A percentile compares a stretch with the other conserved stretches of the same genome.
phyloP scores from a whole-genome alignment of 2,797 vertebrate genomes.

The Pogoniulus pusillus region DNA sequence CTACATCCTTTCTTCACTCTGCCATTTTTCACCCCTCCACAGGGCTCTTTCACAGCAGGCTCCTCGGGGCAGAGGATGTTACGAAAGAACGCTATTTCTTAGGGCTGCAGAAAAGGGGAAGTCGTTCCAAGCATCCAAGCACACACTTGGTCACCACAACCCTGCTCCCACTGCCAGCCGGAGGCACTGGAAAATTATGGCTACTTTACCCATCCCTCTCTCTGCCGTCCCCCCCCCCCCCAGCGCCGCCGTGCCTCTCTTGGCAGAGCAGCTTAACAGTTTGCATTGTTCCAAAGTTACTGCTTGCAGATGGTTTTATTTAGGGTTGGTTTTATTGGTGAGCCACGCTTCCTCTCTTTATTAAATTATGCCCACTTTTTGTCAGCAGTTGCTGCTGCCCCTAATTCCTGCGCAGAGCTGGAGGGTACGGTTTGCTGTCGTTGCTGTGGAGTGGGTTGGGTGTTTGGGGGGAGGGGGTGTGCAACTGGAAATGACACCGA shows the following conservation, averaged over 20 bases:
- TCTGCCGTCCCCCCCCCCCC: not conserved
- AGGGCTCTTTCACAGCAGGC: not conserved
- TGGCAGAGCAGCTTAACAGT: not conserved
- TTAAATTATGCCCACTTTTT: slow-evolving; percentile 36
- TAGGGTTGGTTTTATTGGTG: slow-evolving; percentile 31
- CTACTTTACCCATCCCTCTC: not conserved
- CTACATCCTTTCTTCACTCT: not conserved
- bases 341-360: slow-evolving; percentile 39
- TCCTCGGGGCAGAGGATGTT: not conserved
- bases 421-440: not conserved
- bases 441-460: not conserved
- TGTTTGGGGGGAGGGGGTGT: not conserved
- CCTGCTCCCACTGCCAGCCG: not conserved
- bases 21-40: not conserved
- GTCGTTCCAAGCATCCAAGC: not conserved
- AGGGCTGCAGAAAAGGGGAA: not conserved
- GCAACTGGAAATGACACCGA: not conserved
- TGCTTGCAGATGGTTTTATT: slow-evolving; percentile 37
- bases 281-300: slow-evolving; percentile 28
- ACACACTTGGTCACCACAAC: not conserved
- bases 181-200: slow-evolving; percentile 31
- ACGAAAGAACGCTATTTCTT: not conserved
- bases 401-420: not conserved
- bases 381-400: not conserved
- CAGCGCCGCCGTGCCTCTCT: not conserved